Conservation (phyloP, 2,888 invertebrate species). For the Sabellastarte sp. region DNA sequence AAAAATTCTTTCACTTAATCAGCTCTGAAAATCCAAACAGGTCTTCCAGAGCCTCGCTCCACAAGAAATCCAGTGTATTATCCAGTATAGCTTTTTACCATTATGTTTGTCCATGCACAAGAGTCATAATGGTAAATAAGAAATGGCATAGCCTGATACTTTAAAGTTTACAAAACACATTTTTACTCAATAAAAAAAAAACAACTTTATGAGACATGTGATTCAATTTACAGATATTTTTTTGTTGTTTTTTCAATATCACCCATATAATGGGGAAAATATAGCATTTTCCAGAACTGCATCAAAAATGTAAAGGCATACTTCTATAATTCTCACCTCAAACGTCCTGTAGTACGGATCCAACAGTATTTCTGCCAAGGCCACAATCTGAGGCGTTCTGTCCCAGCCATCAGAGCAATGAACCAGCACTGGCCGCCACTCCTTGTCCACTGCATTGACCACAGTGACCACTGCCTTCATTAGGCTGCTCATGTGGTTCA, state of each 20-base stretch:
- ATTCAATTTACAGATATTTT: no score
- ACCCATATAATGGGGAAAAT: not conserved
- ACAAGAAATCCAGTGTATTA: no score
- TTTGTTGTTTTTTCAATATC: no score
- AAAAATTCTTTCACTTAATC: no score
- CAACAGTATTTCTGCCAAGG: constrained; percentile 84
- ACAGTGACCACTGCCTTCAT: constrained; percentile 79
- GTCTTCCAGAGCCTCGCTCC: no score
- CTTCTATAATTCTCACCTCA: constrained; percentile 64
- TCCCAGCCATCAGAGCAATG: constrained; percentile 99
- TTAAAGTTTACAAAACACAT: no score
- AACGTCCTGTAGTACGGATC: constrained; percentile 94
- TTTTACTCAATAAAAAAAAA: no score
- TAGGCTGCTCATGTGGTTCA: constrained; percentile 83
- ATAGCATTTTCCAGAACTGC: not conserved
- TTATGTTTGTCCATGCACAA: no score
- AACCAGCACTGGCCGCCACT: constrained; percentile 86
- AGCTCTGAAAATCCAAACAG: no score
- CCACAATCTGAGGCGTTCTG: constrained; percentile 93
- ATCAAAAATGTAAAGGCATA: not conserved
- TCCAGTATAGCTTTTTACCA: no score
- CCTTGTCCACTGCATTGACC: constrained; percentile 70
- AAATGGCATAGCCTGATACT: no score
- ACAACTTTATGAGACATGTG: not conserved
- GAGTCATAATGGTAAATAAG: no score